Percentiles rank a stretch among this genome's conserved stretches.
phyloP scores from a whole-genome alignment of 2,888 invertebrate genomes.

The Scaptomyza polygonia region DNA sequence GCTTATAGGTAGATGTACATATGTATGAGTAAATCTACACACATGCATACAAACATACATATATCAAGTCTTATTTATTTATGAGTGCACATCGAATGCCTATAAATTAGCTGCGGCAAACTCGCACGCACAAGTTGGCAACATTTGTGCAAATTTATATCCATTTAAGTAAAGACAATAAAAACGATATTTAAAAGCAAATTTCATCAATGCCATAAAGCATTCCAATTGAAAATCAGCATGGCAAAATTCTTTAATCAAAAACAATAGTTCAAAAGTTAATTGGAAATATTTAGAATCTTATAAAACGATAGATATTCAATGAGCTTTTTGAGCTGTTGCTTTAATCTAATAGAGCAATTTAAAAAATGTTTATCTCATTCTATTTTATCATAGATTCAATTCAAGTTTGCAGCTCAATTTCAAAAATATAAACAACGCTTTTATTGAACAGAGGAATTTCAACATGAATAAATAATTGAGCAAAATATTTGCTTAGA shows the following conservation, averaged over 20 bases:
- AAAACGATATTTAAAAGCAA: conserved; percentile 22
- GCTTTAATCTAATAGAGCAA: conserved; percentile 1
- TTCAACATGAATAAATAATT: not conserved
- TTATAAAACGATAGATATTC: not conserved
- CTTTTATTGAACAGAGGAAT: not conserved
- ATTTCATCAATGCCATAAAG: conserved; percentile 16
- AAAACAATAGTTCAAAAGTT: conserved; percentile 6
- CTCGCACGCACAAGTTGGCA: not conserved
- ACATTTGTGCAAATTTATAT: conserved; percentile 31
- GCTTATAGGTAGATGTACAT: conserved; percentile 2
- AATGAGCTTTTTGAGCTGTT: not conserved
- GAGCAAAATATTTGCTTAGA: not conserved
- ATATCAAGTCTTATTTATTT: conserved; percentile 29
- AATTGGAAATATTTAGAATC: not conserved
- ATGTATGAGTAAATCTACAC: not conserved
- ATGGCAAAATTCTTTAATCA: conserved; percentile 2
- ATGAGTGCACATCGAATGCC: conserved; percentile 20
- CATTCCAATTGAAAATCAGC: not conserved
- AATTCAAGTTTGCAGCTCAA: conserved; percentile 3
- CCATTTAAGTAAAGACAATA: conserved; percentile 1
- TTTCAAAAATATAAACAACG: conserved; percentile 1
- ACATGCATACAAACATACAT: not conserved
- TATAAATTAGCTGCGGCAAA: conserved; percentile 23
- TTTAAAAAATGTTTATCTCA: not conserved
- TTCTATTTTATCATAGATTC: not conserved